Evolutionary conservation across 2,888 invertebrate species (phyloP).

Genomic region (Drosophila limbata): DNA sequence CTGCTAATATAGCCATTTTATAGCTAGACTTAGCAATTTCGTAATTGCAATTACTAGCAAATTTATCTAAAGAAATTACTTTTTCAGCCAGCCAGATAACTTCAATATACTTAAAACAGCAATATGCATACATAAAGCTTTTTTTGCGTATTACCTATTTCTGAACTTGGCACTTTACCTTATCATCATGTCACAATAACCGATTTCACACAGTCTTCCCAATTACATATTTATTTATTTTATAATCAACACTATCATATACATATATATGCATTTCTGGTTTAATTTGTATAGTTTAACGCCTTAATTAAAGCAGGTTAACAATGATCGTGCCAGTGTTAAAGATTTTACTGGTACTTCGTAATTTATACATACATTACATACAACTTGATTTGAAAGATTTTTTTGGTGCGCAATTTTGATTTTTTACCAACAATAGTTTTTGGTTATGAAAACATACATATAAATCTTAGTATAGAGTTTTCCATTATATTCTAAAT

Average conservation of each 20-base stretch:
- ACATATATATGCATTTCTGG: slow-evolving; percentile 25
- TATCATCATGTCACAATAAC: slow-evolving; percentile 18
- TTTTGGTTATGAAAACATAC: slow-evolving; percentile 36
- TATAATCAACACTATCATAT: slow-evolving; percentile 28
- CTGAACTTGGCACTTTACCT: slow-evolving; percentile 9
- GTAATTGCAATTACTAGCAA: too few relatives aligned
- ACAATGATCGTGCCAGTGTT: slow-evolving; percentile 18
- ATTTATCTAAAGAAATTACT: too few relatives aligned
- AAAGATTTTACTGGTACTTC: slow-evolving; percentile 4
- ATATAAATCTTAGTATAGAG: slow-evolving; percentile 48
- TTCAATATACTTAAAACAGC: too few relatives aligned
- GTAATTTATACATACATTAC: slow-evolving; percentile 17
- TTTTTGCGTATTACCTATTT: background rate
- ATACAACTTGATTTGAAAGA: slow-evolving; percentile 22
- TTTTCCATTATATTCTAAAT: slow-evolving; percentile 40
- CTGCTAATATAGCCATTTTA: background rate
- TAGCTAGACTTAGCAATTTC: background rate
- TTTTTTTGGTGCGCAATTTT: slow-evolving; percentile 31
- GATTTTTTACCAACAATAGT: slow-evolving; percentile 35
- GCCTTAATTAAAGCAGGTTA: slow-evolving; percentile 3
- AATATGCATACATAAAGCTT: too few relatives aligned
- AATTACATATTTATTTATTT: slow-evolving; percentile 29
- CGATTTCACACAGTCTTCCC: slow-evolving; percentile 17
- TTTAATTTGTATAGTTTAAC: slow-evolving; percentile 14
- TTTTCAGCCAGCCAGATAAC: too few relatives aligned